phyloP scores from a whole-genome alignment of 2,888 invertebrate species.

The Spatulosminthurus flaviceps region DNA sequence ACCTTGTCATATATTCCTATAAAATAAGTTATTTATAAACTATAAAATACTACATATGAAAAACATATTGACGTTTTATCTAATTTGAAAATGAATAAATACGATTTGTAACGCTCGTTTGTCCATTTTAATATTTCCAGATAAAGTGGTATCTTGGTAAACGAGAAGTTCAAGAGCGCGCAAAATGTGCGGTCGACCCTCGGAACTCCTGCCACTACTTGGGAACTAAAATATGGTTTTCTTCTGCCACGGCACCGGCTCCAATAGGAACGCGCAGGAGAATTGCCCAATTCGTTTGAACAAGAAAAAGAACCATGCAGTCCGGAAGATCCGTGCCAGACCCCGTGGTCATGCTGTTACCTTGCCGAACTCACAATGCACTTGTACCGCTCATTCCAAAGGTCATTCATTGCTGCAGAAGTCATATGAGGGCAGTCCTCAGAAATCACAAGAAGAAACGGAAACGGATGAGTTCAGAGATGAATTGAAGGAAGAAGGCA shows the following conservation, averaged over 20 bases:
- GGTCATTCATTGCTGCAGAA: neutral
- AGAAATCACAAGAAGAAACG: slow-evolving; percentile 10
- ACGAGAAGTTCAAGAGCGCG: too few species aligned
- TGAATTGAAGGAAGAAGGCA: neutral
- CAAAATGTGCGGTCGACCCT: too few species aligned
- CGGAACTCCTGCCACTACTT: too few species aligned
- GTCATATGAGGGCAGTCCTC: neutral
- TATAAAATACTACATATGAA: too few species aligned
- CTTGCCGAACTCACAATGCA: neutral
- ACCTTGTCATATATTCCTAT: too few species aligned
- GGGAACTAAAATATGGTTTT: slow-evolving; percentile 1
- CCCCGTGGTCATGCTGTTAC: neutral
- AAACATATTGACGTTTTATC: too few species aligned
- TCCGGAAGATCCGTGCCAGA: slow-evolving; percentile 18
- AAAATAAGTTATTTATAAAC: too few species aligned
- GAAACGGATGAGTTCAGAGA: slow-evolving; percentile 2
- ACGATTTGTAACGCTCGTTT: too few species aligned
- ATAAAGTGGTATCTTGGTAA: too few species aligned
- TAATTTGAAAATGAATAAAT: too few species aligned
- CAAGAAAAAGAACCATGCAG: neutral
- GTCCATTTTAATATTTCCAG: too few species aligned
- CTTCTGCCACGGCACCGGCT: slow-evolving; percentile 10
- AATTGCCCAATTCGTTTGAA: neutral
- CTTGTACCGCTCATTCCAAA: neutral
- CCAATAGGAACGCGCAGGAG: neutral